These are phyloP conservation scores for Columba janthina DNA, from an alignment of 2,113 vertebrate genomes.

Conservation along the genomic window DNA sequence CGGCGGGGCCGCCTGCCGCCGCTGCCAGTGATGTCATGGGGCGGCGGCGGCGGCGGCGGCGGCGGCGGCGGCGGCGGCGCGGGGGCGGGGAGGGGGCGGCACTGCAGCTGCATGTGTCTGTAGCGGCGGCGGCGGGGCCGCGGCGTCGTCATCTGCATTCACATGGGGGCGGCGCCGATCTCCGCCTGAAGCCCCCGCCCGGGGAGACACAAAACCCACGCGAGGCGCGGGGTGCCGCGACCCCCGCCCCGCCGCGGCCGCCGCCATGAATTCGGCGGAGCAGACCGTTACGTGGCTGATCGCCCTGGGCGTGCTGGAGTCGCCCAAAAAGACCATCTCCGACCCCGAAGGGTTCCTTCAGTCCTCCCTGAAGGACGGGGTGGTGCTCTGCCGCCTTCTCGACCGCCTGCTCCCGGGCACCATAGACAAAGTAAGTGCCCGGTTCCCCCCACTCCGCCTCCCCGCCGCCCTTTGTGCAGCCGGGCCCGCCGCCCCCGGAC, in stretches of 20 bases:
- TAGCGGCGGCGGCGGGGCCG: conserved; percentile 68
- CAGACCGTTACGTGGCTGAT: conserved; percentile 98
- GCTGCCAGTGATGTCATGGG: conserved; percentile 84
- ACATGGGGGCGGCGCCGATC: conserved; percentile 69
- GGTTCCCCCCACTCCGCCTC: neutral
- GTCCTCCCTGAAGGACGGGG: conserved; percentile 89
- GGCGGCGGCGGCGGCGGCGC: too few relatives aligned
- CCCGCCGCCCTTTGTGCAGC: conserved; percentile 65
- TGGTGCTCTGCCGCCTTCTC: conserved; percentile 91
- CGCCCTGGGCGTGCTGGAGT: conserved; percentile 92
- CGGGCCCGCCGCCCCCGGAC: neutral
- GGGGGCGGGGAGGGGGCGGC: conserved; percentile 49
- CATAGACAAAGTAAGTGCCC: conserved; percentile 86
- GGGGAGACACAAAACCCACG: neutral
- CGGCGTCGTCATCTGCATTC: conserved; percentile 79
- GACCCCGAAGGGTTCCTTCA: conserved; percentile 94
- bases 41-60: too few relatives aligned
- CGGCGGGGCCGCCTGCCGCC: neutral
- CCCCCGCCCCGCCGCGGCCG: neutral
- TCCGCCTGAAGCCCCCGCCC: conserved; percentile 63
- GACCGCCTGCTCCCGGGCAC: conserved; percentile 92
- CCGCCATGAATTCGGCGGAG: conserved; percentile 93
- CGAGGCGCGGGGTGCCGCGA: neutral
- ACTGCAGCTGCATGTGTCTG: conserved; percentile 78
- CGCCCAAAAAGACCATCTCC: conserved; percentile 93